Base-by-base conservation (phyloP, 2,797 vertebrate genomes). In the Acanthiza pusilla region DNA sequence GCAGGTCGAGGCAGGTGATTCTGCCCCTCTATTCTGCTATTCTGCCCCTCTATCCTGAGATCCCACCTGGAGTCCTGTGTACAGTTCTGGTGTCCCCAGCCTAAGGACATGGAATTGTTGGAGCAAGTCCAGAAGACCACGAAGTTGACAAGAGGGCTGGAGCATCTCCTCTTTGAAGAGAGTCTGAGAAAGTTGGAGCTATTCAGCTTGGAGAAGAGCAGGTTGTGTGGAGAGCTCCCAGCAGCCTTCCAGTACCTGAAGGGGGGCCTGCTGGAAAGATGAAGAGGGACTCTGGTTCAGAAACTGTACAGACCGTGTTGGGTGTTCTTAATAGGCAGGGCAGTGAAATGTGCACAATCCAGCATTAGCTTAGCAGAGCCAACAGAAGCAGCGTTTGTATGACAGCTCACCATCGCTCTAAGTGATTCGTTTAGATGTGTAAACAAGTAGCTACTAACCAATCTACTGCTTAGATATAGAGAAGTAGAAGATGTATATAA, bases 81-180 rank as follows among this genome's bases (percentile, higher is more conserved):
- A 27, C 21, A 63, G 14, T 51, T 38, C 13, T n/a, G 36, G 3
- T 55, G 13, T 16, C 36, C 19, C 13, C 10, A 57, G 23, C 22
- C 6, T 27, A 18, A 55, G 30, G 42, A 48, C 16, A 23, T 5
- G 14, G 8, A 50, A 32, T 10, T 34, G 6, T 25, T 43, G 63
- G 23, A 43, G 8, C n/a, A 71, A 63, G n/a, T 62, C 29, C 29
- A 57, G 45, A 50, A 26, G 38, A 10, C 7, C 51, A 26, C 5
- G 11, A 51, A 40, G n/a, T 3, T 57, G 16, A 18, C n/a, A 51
- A 45, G 43, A 65, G 38, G 8, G 65, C 5, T 26, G 29, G 11
- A 89, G 7, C 4, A 58, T 12, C 8, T 71, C 2, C 10, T 4
- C n/a, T 30, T 1, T 0, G 0, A 51, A 51, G 8, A 21, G 3